Conservation (phyloP, 2,113 vertebrate genomes). For the Colius striatus region DNA sequence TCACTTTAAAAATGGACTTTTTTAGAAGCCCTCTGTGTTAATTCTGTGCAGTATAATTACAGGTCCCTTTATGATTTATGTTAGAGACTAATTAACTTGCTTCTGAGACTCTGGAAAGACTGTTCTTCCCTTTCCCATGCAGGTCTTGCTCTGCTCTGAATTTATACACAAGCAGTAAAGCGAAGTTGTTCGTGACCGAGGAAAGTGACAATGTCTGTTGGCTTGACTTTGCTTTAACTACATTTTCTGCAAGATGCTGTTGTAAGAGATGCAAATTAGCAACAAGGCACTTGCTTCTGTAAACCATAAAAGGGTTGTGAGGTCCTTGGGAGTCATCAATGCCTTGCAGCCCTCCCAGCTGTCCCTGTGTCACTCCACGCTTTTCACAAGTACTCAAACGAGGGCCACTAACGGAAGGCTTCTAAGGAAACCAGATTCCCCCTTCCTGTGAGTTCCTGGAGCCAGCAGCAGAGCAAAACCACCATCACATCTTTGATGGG, state of each 20-base stretch:
- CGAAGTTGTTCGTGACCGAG: slow-evolving; percentile 29
- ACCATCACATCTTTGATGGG: neutral
- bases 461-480: neutral
- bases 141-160: neutral
- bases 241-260: neutral
- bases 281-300: neutral
- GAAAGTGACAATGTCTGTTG: neutral
- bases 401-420: neutral
- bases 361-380: neutral
- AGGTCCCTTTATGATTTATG: slow-evolving; percentile 71
- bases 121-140: neutral
- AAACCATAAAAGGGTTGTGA: neutral
- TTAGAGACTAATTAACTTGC: slow-evolving; percentile 68
- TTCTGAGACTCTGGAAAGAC: slow-evolving; percentile 14
- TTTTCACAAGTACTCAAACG: neutral
- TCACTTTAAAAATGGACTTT: slow-evolving; percentile 65
- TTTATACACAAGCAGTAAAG: slow-evolving; percentile 36
- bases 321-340: fast-evolving
- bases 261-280: neutral
- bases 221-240: slow-evolving; percentile 19
- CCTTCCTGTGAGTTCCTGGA: neutral
- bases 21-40: slow-evolving; percentile 53
- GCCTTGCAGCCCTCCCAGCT: fast-evolving
- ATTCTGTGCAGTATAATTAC: slow-evolving; percentile 72
- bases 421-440: neutral